phyloP scores from a whole-genome alignment of 2,113 vertebrate genomes.

The Crotalus helleri region DNA sequence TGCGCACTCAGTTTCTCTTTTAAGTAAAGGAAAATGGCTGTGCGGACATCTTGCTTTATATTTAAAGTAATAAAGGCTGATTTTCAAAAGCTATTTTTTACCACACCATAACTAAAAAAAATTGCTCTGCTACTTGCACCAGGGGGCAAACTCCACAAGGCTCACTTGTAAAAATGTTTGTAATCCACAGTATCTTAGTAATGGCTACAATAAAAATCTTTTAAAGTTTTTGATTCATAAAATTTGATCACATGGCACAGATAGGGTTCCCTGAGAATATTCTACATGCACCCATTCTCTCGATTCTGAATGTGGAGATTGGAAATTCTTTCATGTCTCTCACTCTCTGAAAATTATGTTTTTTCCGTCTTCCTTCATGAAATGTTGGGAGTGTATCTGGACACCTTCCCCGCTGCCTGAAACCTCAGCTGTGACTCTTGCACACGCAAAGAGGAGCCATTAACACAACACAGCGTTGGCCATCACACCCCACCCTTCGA shows the following conservation, averaged over 20 bases:
- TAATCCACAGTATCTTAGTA: neutral
- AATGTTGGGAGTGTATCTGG: neutral
- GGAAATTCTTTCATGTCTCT: neutral
- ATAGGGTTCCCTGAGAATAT: neutral
- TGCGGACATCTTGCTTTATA: neutral
- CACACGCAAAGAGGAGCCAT: neutral
- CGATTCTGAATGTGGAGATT: neutral
- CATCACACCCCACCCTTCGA: neutral
- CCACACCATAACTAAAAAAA: neutral
- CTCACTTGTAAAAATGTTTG: neutral
- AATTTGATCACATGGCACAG: too few relatives aligned
- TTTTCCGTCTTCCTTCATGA: neutral
- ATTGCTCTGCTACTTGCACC: neutral
- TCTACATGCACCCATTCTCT: neutral
- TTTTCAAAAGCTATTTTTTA: neutral
- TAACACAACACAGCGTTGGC: neutral
- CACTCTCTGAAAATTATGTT: neutral
- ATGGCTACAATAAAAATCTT: neutral
- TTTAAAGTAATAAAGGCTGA: neutral
- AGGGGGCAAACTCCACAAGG: neutral
- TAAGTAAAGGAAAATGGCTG: neutral
- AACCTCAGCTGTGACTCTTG: neutral
- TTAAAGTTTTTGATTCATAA: neutral
- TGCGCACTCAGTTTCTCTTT: neutral
- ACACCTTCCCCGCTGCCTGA: neutral